Conservation (phyloP, 2,888 invertebrate genomes). For the Dorcus parallelipipedus region DNA sequence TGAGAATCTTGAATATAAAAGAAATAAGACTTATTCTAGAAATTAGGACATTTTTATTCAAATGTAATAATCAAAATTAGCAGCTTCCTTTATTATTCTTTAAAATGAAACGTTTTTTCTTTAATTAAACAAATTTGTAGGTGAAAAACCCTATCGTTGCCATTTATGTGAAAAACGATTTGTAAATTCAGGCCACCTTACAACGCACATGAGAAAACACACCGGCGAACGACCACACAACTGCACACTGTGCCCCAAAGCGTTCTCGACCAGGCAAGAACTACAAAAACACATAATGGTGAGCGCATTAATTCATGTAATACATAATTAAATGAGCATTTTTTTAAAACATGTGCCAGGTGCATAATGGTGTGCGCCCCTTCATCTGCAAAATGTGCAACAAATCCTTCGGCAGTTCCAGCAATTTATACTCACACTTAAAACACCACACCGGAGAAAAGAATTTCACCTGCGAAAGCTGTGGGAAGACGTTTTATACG, state of each 20-base stretch:
- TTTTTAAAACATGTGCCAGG: conserved; percentile 20
- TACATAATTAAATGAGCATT: neutral
- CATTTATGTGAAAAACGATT: conserved; percentile 39
- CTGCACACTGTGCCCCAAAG: conserved; percentile 35
- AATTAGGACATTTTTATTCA: neutral
- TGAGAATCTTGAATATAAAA: too few species aligned
- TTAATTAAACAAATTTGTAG: conserved; percentile 16
- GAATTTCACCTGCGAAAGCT: conserved; percentile 37
- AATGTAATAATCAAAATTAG: neutral
- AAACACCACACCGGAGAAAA: conserved; percentile 38
- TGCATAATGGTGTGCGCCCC: conserved; percentile 38
- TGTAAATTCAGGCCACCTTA: conserved; percentile 38
- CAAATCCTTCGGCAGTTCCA: conserved; percentile 36
- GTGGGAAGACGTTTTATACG: conserved; percentile 37
- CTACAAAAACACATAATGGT: conserved; percentile 39
- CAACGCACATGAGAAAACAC: conserved; percentile 39
- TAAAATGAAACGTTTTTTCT: too few species aligned
- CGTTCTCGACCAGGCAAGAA: conserved; percentile 37
- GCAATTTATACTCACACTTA: conserved; percentile 37
- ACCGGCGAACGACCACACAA: conserved; percentile 34
- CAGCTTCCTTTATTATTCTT: too few species aligned
- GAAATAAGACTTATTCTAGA: too few species aligned
- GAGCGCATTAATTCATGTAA: neutral
- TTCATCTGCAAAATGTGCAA: conserved; percentile 37
- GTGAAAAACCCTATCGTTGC: conserved; percentile 38